phyloP scores from a whole-genome alignment of 2,113 vertebrate genomes.

The Salvelinus namaycush region DNA sequence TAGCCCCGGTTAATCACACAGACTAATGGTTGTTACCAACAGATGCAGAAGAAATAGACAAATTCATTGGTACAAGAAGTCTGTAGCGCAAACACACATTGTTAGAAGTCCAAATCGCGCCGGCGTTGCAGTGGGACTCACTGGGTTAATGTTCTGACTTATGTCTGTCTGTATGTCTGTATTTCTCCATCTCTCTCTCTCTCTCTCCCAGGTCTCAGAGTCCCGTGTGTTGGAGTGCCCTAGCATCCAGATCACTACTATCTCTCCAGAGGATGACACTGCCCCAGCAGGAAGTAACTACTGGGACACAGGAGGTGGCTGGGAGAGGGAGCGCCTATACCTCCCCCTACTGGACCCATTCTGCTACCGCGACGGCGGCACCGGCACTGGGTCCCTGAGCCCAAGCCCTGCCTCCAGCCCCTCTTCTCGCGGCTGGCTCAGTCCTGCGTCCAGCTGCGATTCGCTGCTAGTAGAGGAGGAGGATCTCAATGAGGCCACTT shows the following conservation, averaged over 20 bases:
- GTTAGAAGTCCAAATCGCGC: too few relatives aligned
- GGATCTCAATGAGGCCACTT: slow-evolving; percentile 82
- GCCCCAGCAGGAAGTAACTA: slow-evolving; percentile 57
- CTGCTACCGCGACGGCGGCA: slow-evolving; percentile 79
- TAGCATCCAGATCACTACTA: slow-evolving; percentile 93
- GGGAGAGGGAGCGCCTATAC: slow-evolving; percentile 82
- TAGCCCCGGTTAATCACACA: too few relatives aligned
- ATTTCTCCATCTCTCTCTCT: background rate
- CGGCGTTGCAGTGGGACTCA: too few relatives aligned
- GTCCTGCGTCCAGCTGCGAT: slow-evolving; percentile 86
- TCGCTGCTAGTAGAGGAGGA: slow-evolving; percentile 88
- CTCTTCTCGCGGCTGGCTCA: slow-evolving; percentile 86
- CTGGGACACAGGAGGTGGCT: slow-evolving; percentile 78
- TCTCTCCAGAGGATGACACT: slow-evolving; percentile 81
- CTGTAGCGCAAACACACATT: too few relatives aligned
- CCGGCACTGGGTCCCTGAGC: slow-evolving; percentile 79
- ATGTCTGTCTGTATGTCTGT: slow-evolving; percentile 2
- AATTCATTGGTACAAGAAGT: too few relatives aligned
- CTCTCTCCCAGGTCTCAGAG: slow-evolving; percentile 64
- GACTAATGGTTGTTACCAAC: too few relatives aligned
- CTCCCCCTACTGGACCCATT: slow-evolving; percentile 84
- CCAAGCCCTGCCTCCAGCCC: slow-evolving; percentile 89
- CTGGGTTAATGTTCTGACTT: background rate
- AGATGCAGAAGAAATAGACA: too few relatives aligned
- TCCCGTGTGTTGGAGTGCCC: slow-evolving; percentile 88